A percentile compares a stretch with the other conserved stretches of the same genome.
These are phyloP conservation scores for Ophraella communa DNA, from an alignment of 2,888 invertebrate genomes.

Conservation along the genomic window DNA sequence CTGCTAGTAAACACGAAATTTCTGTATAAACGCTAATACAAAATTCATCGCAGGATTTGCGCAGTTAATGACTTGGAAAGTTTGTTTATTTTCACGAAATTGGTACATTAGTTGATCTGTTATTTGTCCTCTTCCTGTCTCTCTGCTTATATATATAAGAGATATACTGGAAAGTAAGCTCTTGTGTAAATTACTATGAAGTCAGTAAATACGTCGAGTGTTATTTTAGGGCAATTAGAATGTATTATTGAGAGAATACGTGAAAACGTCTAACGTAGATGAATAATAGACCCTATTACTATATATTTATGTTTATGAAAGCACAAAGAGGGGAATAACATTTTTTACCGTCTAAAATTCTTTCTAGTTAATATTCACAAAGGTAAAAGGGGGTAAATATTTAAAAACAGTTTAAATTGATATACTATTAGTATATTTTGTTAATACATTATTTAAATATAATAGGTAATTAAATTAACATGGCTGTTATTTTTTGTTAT, in stretches of 20 bases:
- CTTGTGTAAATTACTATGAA: neutral
- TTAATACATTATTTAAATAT: no score
- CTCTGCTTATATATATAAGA: slow-evolving; percentile 19
- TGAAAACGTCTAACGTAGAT: neutral
- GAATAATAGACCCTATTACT: neutral
- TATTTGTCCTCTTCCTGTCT: slow-evolving; percentile 28
- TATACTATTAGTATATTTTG: no score
- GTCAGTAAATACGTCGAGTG: slow-evolving; percentile 1
- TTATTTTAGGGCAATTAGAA: neutral
- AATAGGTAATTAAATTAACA: no score
- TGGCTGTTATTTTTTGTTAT: neutral
- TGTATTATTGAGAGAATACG: neutral
- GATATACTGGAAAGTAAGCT: neutral
- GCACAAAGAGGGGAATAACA: no score
- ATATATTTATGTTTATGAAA: no score
- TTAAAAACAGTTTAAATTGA: no score
- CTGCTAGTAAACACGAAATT: slow-evolving; percentile 31
- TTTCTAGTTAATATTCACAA: no score
- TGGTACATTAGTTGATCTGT: slow-evolving; percentile 34
- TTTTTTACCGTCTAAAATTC: no score
- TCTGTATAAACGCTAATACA: slow-evolving; percentile 36
- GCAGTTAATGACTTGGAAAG: slow-evolving; percentile 35
- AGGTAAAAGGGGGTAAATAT: no score
- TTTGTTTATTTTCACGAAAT: slow-evolving; percentile 34
- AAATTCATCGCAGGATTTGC: slow-evolving; percentile 36